Evolutionary conservation across 2,113 vertebrate genomes (phyloP).

Genomic region (Tor tambroides): DNA sequence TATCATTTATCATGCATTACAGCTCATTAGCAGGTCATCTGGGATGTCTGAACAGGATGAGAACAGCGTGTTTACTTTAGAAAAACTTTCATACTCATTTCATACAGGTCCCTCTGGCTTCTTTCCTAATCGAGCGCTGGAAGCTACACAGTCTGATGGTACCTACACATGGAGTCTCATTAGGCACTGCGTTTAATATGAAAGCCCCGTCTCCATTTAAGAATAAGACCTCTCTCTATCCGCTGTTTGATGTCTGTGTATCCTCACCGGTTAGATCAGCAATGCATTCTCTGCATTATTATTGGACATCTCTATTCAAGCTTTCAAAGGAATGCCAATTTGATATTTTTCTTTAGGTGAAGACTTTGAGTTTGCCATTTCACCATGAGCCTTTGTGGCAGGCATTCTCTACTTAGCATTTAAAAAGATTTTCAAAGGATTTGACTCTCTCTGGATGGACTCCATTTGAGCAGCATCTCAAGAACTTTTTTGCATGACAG

Average conservation of each 20-base stretch:
- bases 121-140: constrained; percentile 3
- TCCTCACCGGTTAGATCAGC: not conserved
- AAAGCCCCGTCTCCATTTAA: not conserved
- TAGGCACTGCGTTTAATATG: constrained; percentile 7
- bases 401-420: constrained; percentile 33
- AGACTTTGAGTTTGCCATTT: constrained; percentile 34
- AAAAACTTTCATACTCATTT: not conserved
- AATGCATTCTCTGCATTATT: not conserved
- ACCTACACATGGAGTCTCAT: constrained; percentile 16
- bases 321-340: constrained; percentile 24
- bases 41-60: constrained; percentile 23
- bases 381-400: constrained; percentile 24
- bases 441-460: not conserved
- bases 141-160: not conserved
- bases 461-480: constrained; percentile 1
- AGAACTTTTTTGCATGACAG: not conserved
- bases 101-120: constrained; percentile 19
- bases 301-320: constrained; percentile 21
- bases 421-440: constrained; percentile 31
- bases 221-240: not conserved
- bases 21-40: constrained; percentile 42
- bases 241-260: not conserved
- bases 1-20: constrained; percentile 28
- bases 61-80: constrained; percentile 11
- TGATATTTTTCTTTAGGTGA: constrained; percentile 26